Percentiles rank a stretch among this genome's conserved stretches.
phyloP scores from a whole-genome alignment of 1,140 invertebrate species.

The Ruditapes philippinarum region DNA sequence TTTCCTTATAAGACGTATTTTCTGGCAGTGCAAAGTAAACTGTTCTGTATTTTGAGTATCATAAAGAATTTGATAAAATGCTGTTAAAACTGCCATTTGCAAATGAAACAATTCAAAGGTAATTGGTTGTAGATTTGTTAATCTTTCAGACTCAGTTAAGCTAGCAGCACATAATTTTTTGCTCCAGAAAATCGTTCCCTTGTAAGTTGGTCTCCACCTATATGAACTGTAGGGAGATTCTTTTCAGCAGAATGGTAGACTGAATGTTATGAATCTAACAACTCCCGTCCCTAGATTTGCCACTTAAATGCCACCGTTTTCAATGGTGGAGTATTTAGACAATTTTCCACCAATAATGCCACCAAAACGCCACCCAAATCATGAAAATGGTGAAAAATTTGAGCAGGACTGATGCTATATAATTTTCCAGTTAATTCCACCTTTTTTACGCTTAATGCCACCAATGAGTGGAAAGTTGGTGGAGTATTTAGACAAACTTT shows the following conservation, averaged over 20 bases:
- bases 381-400: too few species aligned
- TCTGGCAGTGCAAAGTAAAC: constrained; percentile 8
- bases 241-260: background rate
- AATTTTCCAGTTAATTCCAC: too few species aligned
- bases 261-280: constrained; percentile 51
- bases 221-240: constrained; percentile 32
- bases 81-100: constrained; percentile 62
- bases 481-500: too few species aligned
- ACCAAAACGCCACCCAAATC: too few species aligned
- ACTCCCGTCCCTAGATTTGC: too few species aligned
- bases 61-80: constrained; percentile 63
- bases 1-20: constrained; percentile 20
- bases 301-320: too few species aligned
- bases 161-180: constrained; percentile 37
- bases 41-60: constrained; percentile 39
- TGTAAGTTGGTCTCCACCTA: constrained; percentile 66
- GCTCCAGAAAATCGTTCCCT: constrained; percentile 67
- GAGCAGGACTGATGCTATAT: too few species aligned
- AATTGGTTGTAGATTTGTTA: constrained; percentile 62
- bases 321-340: too few species aligned
- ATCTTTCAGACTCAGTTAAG: constrained; percentile 5
- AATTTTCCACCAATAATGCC: too few species aligned
- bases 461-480: too few species aligned
- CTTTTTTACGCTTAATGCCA: too few species aligned
- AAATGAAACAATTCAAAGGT: too few species aligned